Conservation (phyloP, 2,888 invertebrate species). For the Hololepta plana region DNA sequence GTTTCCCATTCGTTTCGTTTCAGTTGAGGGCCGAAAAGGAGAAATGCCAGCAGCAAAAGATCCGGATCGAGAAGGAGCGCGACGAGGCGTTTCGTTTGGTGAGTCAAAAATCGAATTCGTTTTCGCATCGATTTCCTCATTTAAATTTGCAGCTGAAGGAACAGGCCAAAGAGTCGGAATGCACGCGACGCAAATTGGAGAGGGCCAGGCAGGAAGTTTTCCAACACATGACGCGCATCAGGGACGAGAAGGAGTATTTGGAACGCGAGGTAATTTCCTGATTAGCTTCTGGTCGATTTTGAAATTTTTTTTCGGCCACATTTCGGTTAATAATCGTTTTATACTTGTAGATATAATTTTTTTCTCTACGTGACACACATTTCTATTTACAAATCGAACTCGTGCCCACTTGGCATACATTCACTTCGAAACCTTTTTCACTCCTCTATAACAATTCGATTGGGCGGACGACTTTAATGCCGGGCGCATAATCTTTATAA, state of each 20-base stretch:
- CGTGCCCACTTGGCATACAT: too few relatives aligned
- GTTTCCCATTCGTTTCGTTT: too few relatives aligned
- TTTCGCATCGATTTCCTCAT: conserved; percentile 1
- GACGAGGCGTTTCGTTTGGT: conserved; percentile 30
- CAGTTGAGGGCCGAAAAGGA: conserved; percentile 31
- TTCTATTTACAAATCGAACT: too few relatives aligned
- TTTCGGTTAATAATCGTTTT: too few relatives aligned
- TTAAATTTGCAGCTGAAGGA: conserved; percentile 29
- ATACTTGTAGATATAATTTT: too few relatives aligned
- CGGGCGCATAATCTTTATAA: too few relatives aligned
- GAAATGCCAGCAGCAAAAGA: conserved; percentile 28
- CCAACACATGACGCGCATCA: conserved; percentile 36
- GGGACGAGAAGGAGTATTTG: conserved; percentile 34
- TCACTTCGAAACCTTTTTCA: too few relatives aligned
- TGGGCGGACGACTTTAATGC: too few relatives aligned
- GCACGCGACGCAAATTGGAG: conserved; percentile 34
- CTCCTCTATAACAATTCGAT: too few relatives aligned
- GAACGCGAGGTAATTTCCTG: conserved; percentile 32
- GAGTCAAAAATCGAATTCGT: conserved; percentile 11
- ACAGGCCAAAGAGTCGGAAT: conserved; percentile 37
- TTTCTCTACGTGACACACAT: too few relatives aligned
- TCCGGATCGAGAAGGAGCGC: conserved; percentile 28
- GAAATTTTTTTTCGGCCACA: too few relatives aligned
- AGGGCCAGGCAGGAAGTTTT: conserved; percentile 38
- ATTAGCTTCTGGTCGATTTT: conserved; percentile 1